Base-by-base conservation (phyloP, 1,140 invertebrate genomes). In the Drosophila rufa region DNA sequence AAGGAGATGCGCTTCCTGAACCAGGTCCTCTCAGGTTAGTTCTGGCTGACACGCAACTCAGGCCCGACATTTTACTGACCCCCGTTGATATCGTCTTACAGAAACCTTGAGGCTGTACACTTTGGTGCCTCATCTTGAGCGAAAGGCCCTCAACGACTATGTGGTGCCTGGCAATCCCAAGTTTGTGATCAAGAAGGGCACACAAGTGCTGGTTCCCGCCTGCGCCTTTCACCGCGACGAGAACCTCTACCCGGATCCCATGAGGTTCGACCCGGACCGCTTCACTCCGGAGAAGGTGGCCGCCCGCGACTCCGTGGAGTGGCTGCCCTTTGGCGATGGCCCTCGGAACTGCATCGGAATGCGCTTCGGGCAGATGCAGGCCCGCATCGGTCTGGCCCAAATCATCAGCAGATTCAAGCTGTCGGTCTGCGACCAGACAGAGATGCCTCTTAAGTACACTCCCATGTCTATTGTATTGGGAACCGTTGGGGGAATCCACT, bases 71-170 rank as follows among this genome's bases (percentile, higher is more conserved):
- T 7, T n/a, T 25, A 60, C 25, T 12, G 4, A 25, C 27, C 50
- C 8, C 15, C 6, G 6, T 9, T 94, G 5, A 51, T 93, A n/a
- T 47, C 3, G 15, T 2, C 22, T 8, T 11, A 12, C 9, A 90
- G 96, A 96, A 94, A 95, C 95, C 3, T 89, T 96, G 71, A 93
- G 96, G 11, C 94, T 95, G 61, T 95, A 95, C 84, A 95, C 96
- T 14, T 93, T 95, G 3, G 93, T 95, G 42, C 94, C 94, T 5
- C 86, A 94, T 5, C 78, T 96, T 4, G 94, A 95, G 69, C 93
- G 96, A 40, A 82, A 93, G 30, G 95, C 95, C 61, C 94, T 93
- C 0, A 94, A 94, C 65, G 94, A 95, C 25, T 95, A 94, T 77
- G 80, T 96, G 9, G 94, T 95, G 17, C 94, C 94, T 2, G 43